Conservation (phyloP, 2,113 vertebrate species). For the Struthio camelus region DNA sequence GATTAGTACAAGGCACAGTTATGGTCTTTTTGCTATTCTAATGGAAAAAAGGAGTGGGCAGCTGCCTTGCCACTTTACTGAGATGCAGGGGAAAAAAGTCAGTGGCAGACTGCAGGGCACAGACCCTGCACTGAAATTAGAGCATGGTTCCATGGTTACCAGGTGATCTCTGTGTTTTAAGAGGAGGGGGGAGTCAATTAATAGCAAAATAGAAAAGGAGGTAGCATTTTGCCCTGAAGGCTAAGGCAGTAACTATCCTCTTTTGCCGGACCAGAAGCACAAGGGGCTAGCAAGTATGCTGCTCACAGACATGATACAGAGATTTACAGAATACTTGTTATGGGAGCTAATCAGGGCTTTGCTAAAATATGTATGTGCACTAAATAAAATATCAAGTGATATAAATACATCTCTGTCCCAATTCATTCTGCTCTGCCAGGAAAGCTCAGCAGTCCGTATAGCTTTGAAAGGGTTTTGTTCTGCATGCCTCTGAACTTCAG, state of each 20-base stretch:
- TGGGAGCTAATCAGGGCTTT: not conserved
- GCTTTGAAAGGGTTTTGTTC: not conserved
- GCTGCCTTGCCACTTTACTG: not conserved
- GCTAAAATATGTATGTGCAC: conserved; percentile 40
- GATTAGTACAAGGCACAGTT: not conserved
- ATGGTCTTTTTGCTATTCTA: not conserved
- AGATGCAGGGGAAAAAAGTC: not conserved
- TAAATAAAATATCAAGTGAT: conserved; percentile 52
- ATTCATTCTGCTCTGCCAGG: not conserved
- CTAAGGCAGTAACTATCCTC: not conserved
- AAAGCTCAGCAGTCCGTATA: not conserved
- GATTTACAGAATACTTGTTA: not conserved
- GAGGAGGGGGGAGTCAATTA: not conserved
- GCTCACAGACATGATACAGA: not conserved
- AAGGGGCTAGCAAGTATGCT: not conserved
- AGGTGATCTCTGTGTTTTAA: not conserved
- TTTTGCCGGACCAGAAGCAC: not conserved
- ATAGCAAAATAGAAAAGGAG: not conserved
- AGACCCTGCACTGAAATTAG: not conserved
- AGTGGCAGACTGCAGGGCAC: not conserved
- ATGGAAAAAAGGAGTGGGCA: not conserved
- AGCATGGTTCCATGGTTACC: not conserved
- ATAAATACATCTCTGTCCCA: conserved; percentile 14
- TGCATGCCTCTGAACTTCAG: not conserved
- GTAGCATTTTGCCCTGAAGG: not conserved